A percentile compares a stretch with the other conserved stretches of the same genome.
Conservation (phyloP, 2,113 vertebrate genomes). For the Camelus bactrianus region DNA sequence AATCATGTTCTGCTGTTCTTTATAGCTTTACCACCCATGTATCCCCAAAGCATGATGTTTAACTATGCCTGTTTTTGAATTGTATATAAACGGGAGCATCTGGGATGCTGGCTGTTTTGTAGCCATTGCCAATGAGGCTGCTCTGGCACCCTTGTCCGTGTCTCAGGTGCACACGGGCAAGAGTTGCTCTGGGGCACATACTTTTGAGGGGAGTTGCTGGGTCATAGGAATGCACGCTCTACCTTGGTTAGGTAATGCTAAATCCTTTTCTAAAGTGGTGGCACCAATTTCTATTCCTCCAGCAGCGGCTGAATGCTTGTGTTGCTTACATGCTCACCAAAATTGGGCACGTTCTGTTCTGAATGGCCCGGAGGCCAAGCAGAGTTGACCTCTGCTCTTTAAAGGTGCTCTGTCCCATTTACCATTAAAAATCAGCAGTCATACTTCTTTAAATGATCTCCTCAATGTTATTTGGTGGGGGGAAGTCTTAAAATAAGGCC, state of each 20-base stretch:
- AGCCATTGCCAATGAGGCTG: not conserved
- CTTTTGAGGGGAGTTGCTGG: too few relatives aligned
- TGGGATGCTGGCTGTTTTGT: not conserved
- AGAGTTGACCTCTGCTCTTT: not conserved
- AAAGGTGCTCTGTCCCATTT: not conserved
- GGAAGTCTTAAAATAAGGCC: not conserved
- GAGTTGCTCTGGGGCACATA: not conserved
- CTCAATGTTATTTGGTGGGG: too few relatives aligned
- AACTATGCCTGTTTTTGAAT: not conserved
- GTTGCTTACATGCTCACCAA: not conserved
- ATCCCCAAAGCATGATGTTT: not conserved
- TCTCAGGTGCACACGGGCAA: not conserved
- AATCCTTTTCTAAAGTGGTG: not conserved
- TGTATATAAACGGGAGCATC: not conserved
- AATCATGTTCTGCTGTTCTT: not conserved
- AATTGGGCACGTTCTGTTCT: not conserved
- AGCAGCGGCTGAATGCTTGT: not conserved
- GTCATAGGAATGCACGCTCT: rapidly evolving
- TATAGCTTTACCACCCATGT: not conserved
- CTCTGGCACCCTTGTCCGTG: not conserved
- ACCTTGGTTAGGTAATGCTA: not conserved
- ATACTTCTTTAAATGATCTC: not conserved
- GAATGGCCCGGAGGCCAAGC: not conserved
- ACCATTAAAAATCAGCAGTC: not conserved
- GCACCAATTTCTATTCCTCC: rapidly evolving